Conservation (phyloP, 1,140 invertebrate species). For the Sinonovacula constricta region DNA sequence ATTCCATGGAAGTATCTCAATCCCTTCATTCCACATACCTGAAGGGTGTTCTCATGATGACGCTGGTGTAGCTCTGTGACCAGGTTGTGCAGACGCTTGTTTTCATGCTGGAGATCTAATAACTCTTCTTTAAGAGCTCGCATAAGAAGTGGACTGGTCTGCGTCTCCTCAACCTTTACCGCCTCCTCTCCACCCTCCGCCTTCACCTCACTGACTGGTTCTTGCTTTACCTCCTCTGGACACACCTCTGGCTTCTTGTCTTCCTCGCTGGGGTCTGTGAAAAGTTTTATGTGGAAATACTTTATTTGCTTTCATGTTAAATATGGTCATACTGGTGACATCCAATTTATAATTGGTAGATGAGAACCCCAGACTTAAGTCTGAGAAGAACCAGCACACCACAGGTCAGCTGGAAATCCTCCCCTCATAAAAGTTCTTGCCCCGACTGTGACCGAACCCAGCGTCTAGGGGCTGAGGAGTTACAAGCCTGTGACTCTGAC, state of each 20-base stretch:
- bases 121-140: conserved; percentile 80
- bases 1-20: too few species aligned
- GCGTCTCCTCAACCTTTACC: conserved; percentile 57
- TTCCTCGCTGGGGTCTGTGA: neutral
- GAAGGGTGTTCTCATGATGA: conserved; percentile 93
- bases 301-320: too few species aligned
- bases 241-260: conserved; percentile 52
- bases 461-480: too few species aligned
- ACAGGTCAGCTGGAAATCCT: too few species aligned
- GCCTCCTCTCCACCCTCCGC: conserved; percentile 56
- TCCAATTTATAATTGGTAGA: too few species aligned
- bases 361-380: too few species aligned
- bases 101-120: conserved; percentile 92
- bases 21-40: conserved; percentile 83
- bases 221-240: conserved; percentile 52
- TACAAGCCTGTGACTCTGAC: too few species aligned
- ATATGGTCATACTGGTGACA: too few species aligned
- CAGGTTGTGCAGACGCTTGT: conserved; percentile 92
- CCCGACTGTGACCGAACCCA: too few species aligned
- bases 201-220: conserved; percentile 47
- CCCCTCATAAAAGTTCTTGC: too few species aligned
- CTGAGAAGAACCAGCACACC: too few species aligned
- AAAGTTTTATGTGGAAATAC: too few species aligned
- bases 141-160: conserved; percentile 14
- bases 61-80: conserved; percentile 96